Evolutionary conservation across 2,888 invertebrate genomes (phyloP), one percentile per base, ranked within the genome.

Genomic region (Pomacea canaliculata): DNA sequence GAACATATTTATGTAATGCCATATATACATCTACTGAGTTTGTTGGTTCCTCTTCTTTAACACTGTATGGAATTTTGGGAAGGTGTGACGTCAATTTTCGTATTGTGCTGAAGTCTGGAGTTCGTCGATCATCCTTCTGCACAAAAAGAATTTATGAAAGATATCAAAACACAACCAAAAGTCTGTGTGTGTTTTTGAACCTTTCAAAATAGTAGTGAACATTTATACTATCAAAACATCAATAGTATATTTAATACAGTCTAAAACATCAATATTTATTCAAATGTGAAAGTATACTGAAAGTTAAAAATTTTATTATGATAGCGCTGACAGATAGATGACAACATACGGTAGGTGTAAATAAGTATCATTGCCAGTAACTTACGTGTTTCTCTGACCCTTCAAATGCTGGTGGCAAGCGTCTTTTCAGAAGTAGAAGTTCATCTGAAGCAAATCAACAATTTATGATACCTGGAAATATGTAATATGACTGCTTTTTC

Each of bases 401-500:
- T 67, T 86, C 87, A 83, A 85, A 85, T 48, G 83, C 80, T 63
- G 85, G 83, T 16, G 85, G 83, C 27, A 88, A 79, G 71, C 90
- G 83, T 77, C 87, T 86, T 79, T 86, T 89, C 48, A 90, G 77
- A 46, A 90, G 80, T 16, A 90, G 79, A 3, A 91, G 78, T 78
- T 90, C 90, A 87, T 90, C 89, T 90, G 84, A 48, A 83, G 83
- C 75, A 67, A 27, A 73, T 73, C 48, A 23, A 75, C 60, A 27
- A 68, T 27, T 46, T 12, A 46, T 37, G 3, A 48, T 56, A 10
- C 51, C 12, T 56, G 51, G 16, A 13, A 56, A 56, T 16, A 13
- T 56, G 8, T 56, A 8, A 10, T 7, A 8, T 56, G 16, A 56
- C 16, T 56, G 10, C 51, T 8, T 56, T 56, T 56, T 37, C 37